Conservation (phyloP, 2,888 invertebrate genomes). For the Spatulosminthurus flaviceps region DNA sequence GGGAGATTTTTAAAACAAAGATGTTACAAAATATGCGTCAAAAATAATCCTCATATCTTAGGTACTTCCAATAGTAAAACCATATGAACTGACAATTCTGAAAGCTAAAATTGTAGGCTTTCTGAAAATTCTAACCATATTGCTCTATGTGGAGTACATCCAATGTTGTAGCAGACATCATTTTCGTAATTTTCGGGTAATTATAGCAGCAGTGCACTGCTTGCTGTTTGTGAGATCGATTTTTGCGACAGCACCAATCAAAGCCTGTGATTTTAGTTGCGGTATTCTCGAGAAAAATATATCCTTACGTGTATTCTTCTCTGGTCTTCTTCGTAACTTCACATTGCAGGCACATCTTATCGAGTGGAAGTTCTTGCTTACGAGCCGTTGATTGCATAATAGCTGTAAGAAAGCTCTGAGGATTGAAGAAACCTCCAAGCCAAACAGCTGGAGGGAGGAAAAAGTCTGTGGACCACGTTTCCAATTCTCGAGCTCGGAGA, state of each 20-base stretch:
- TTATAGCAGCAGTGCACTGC: no score
- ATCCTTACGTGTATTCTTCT: constrained; percentile 88
- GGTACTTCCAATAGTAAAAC: no score
- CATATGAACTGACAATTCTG: no score
- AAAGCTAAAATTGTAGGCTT: no score
- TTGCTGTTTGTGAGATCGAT: neutral
- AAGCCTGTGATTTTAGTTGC: neutral
- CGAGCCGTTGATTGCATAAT: constrained; percentile 98
- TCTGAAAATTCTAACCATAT: no score
- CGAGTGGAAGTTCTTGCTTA: constrained; percentile 89
- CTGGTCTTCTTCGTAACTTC: constrained; percentile 97
- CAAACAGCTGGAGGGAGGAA: constrained; percentile 71
- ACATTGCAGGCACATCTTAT: constrained; percentile 96
- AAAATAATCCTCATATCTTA: no score
- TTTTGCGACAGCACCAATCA: neutral
- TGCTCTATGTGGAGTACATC: no score
- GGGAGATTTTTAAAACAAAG: no score
- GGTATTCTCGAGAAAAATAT: neutral
- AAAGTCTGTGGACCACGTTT: constrained; percentile 95
- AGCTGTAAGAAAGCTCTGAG: constrained; percentile 93
- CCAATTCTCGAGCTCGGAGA: constrained; percentile 83
- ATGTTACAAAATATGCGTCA: no score
- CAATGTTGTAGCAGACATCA: no score
- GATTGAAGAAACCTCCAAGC: constrained; percentile 98
- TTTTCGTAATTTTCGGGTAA: no score